Base-by-base conservation (phyloP, 2,888 invertebrate species). In the Trachelus troglodyta region DNA sequence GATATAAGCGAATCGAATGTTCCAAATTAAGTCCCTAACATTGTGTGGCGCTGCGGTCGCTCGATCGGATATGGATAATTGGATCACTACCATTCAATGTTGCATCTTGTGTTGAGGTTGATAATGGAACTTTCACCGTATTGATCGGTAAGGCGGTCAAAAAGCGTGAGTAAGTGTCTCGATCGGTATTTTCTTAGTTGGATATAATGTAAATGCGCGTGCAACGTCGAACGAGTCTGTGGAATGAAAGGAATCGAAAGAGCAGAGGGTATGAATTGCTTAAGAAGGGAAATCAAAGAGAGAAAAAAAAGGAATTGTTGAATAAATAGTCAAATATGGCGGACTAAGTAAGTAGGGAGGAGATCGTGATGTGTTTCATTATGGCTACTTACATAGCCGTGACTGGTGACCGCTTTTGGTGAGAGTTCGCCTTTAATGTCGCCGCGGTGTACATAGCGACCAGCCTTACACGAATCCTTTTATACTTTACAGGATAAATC, bases 341-440 rank as follows among this genome's bases (percentile, higher is more conserved):
- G 31, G 31, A 33, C 33, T 71, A 15, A 33, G 31, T 71, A 71
- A 31, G 33, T 71, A 71, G 31, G 71, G 33, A 71, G 71, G 31
- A 71, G 71, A 71, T 71, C 71, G 71, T 33, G 71, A 71, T 71
- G 71, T 12, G 71, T 31, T 71, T 71, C 71, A 71, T 71, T 71
- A 33, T 33, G 71, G 71, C 71, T 56, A 33, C 71, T 71, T 71
- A 33, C 71, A 56, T 56, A 71, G 71, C 15, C 11, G 71, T 71
- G 71, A 71, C 71, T 31, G 71, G 23, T 6, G 23, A 56, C 23
- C 56, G 23, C 56, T 56, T 56, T 56, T 56, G 56, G 56, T 56
- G 56, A 56, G 56, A 56, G 56, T 56, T 15, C 23, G 56, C 56
- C 56, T 56, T 56, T 56, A 56, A 56, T 56, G 56, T 56, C 56